Evolutionary conservation across 2,797 vertebrate genomes (phyloP).

Genomic region (Anabacerthia variegaticeps): DNA sequence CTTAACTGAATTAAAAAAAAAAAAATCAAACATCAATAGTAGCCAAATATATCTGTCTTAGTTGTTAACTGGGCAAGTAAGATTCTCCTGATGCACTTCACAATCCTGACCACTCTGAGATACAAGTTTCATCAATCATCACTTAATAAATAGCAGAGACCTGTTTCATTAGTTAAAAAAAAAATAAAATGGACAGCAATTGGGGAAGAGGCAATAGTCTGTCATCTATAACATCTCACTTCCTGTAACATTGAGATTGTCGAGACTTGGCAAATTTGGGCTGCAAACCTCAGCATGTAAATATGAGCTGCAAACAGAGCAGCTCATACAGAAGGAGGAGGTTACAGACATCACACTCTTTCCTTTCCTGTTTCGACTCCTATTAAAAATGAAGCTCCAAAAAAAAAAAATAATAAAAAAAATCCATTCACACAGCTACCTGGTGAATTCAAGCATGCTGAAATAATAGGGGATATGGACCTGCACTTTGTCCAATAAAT

Average conservation of each 20-base stretch:
- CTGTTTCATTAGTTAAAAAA: not conserved
- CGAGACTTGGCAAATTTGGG: not conserved
- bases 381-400: not conserved
- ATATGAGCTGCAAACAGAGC: not conserved
- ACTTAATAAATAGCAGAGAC: not conserved
- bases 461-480: not conserved
- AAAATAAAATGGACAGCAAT: not conserved
- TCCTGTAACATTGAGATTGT: not conserved
- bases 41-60: not conserved
- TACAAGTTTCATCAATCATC: not conserved
- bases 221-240: not conserved
- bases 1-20: not conserved
- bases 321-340: not conserved
- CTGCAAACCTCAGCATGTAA: not conserved
- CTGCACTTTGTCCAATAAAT: not conserved
- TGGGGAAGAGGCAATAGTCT: not conserved
- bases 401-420: not conserved
- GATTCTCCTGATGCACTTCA: not conserved
- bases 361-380: not conserved
- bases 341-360: not conserved
- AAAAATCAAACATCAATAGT: too few species aligned
- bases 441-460: not conserved
- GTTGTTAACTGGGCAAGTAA: not conserved
- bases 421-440: not conserved
- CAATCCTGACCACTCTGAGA: not conserved